These are phyloP conservation scores for Campylomormyrus tamandua DNA, from an alignment of 2,113 vertebrate genomes.

Conservation along the genomic window DNA sequence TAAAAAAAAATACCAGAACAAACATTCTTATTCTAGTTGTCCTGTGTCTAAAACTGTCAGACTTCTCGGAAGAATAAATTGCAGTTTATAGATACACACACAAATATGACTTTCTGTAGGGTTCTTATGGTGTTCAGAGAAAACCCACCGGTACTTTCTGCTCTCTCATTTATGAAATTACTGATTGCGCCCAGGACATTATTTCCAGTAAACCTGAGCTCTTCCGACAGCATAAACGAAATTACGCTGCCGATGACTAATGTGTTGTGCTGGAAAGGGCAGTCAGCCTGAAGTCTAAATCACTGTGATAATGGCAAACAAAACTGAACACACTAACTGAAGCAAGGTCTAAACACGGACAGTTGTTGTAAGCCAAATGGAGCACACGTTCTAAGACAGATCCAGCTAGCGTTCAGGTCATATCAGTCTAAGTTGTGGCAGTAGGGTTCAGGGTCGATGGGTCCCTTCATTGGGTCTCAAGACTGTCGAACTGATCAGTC, in stretches of 20 bases:
- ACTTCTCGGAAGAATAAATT: background rate
- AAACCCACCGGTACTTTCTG: background rate
- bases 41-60: background rate
- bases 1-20: background rate
- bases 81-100: background rate
- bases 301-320: background rate
- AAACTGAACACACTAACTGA: background rate
- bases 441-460: background rate
- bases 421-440: background rate
- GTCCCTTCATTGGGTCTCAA: background rate
- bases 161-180: conserved; percentile 13
- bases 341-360: background rate
- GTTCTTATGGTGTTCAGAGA: background rate
- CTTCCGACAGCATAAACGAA: background rate
- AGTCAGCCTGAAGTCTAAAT: conserved; percentile 3
- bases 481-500: background rate
- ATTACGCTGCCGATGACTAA: background rate
- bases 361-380: background rate
- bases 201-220: background rate
- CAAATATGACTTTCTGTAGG: background rate
- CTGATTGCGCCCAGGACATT: background rate
- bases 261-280: background rate
- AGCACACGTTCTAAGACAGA: background rate
- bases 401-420: background rate
- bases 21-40: background rate